phyloP scores from a whole-genome alignment of 1,140 invertebrate genomes.

The Cyclina sinensis region DNA sequence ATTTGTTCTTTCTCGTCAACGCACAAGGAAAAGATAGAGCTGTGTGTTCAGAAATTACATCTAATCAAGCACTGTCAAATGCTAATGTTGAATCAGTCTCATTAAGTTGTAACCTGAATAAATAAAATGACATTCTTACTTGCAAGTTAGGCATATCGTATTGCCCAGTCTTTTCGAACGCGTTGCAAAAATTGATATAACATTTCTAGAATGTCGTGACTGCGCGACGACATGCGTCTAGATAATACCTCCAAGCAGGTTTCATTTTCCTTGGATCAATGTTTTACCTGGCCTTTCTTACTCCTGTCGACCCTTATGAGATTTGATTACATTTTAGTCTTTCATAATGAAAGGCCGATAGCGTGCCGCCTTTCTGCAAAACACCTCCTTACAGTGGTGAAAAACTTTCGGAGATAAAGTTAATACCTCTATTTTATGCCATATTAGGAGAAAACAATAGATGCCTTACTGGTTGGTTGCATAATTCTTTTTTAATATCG shows the following conservation, averaged over 20 bases:
- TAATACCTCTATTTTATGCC: conserved; percentile 10
- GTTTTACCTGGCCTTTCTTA: conserved; percentile 32
- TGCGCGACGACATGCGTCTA: background rate
- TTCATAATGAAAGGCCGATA: background rate
- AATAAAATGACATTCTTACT: background rate
- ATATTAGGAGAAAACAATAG: conserved; percentile 23
- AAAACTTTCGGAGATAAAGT: background rate
- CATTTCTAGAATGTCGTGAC: conserved; percentile 32
- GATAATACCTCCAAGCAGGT: conserved; percentile 1
- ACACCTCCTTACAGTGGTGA: conserved; percentile 2
- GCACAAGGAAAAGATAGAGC: too few species aligned
- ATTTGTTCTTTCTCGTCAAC: too few species aligned
- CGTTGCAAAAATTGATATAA: conserved; percentile 28
- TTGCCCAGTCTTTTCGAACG: background rate
- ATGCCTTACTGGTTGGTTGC: background rate
- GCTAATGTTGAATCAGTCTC: background rate
- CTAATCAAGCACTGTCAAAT: background rate
- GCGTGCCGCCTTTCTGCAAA: conserved; percentile 15
- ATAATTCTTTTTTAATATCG: background rate
- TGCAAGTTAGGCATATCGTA: background rate
- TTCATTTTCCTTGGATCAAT: conserved; percentile 24
- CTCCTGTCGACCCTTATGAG: background rate
- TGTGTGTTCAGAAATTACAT: background rate
- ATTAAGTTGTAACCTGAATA: conserved; percentile 12
- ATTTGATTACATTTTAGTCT: background rate